A percentile compares a stretch with the other conserved stretches of the same genome.
Evolutionary conservation across 2,888 invertebrate genomes (phyloP).

Genomic region (Phasia obesa): DNA sequence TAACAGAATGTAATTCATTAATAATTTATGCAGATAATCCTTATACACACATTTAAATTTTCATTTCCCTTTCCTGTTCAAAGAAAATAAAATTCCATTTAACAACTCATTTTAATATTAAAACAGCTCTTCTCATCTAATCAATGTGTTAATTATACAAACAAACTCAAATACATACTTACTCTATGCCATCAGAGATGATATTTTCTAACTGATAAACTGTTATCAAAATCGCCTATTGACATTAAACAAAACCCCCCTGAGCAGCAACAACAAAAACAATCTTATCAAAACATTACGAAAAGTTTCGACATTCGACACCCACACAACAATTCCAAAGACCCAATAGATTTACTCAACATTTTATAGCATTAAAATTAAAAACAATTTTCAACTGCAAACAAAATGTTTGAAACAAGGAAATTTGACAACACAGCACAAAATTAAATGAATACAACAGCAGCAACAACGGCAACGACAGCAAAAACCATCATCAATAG

Average conservation of each 20-base stretch:
- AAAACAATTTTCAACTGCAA: constrained; percentile 35
- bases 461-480: constrained; percentile 25
- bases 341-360: constrained; percentile 54
- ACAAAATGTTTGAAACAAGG: constrained; percentile 50
- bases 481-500: constrained; percentile 42
- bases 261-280: constrained; percentile 21
- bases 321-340: constrained; percentile 68
- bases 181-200: neutral
- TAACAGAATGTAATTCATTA: too few species aligned
- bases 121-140: constrained; percentile 6
- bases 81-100: neutral
- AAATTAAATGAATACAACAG: constrained; percentile 36
- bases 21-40: too few species aligned
- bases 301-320: constrained; percentile 59
- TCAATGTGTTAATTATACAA: neutral
- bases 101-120: constrained; percentile 1
- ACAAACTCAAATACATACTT: neutral
- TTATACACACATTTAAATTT: neutral
- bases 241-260: constrained; percentile 41
- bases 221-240: constrained; percentile 60
- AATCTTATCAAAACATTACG: constrained; percentile 11
- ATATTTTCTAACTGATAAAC: constrained; percentile 57
- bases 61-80: constrained; percentile 34
- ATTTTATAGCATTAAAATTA: constrained; percentile 19
- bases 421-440: constrained; percentile 69